Conservation (phyloP, 2,113 vertebrate species). For the Apodemus sylvaticus region DNA sequence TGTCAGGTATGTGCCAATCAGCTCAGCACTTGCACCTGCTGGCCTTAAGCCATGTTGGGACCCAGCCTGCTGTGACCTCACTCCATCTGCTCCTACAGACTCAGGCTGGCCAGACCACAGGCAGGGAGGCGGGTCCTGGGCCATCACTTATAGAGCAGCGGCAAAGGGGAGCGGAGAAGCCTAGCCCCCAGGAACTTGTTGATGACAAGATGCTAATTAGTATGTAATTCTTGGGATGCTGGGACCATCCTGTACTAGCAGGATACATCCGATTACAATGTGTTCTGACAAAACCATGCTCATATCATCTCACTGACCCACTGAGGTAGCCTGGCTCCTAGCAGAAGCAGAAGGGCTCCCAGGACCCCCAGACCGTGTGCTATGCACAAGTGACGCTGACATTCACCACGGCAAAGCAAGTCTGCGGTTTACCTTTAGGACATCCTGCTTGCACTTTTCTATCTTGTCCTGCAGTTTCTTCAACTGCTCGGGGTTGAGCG, state of each 20-base stretch:
- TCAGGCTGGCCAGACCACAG: neutral
- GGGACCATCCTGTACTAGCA: neutral
- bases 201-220: neutral
- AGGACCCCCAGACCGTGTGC: rapidly evolving
- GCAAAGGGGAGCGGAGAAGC: neutral
- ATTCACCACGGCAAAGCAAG: rapidly evolving
- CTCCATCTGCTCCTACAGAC: neutral
- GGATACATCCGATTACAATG: neutral
- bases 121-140: neutral
- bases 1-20: neutral
- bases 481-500: conserved; percentile 93
- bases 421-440: conserved; percentile 89
- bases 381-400: rapidly evolving
- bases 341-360: neutral
- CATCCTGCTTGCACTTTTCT: conserved; percentile 97
- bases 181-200: neutral
- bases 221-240: no score
- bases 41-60: neutral
- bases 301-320: neutral
- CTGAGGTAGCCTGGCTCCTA: no score
- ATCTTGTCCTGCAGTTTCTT: conserved; percentile 99
- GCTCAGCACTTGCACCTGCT: neutral
- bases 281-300: neutral
- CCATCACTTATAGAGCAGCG: no score
- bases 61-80: no score